Evolutionary conservation across 2,797 vertebrate species (phyloP).

Genomic region (Craterocephalus amniculus): DNA sequence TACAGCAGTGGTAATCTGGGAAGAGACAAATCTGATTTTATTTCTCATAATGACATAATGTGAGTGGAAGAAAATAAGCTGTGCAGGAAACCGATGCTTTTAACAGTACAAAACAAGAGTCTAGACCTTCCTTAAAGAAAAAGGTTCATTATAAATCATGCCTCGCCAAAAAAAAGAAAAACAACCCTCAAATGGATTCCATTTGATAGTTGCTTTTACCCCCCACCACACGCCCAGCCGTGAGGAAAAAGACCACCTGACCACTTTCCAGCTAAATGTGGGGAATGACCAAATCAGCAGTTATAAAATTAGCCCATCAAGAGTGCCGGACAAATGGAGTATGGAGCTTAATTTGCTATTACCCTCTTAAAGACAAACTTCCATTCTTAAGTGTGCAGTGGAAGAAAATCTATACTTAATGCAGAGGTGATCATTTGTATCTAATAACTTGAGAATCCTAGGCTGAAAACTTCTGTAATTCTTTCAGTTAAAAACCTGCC

Average conservation of each 20-base stretch:
- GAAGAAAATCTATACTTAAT: conserved; percentile 91
- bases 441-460: conserved; percentile 88
- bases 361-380: conserved; percentile 91
- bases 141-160: conserved; percentile 65
- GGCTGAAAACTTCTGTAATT: conserved; percentile 88
- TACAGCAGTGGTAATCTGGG: conserved; percentile 93
- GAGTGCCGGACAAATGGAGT: conserved; percentile 88
- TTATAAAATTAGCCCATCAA: conserved; percentile 91
- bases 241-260: conserved; percentile 82
- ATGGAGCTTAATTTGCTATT: conserved; percentile 91
- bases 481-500: conserved; percentile 88
- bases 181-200: conserved; percentile 67
- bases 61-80: conserved; percentile 47
- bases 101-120: conserved; percentile 61
- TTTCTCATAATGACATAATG: conserved; percentile 51
- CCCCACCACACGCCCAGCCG: conserved; percentile 62
- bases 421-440: conserved; percentile 89
- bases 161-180: conserved; percentile 22
- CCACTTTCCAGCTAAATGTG: conserved; percentile 86
- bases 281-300: conserved; percentile 88
- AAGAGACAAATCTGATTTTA: conserved; percentile 61
- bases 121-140: conserved; percentile 65
- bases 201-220: conserved; percentile 74
- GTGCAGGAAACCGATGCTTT: conserved; percentile 58
- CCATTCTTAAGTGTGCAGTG: conserved; percentile 86